phyloP scores from a whole-genome alignment of 2,797 vertebrate genomes.

The Hemitrygon akajei region DNA sequence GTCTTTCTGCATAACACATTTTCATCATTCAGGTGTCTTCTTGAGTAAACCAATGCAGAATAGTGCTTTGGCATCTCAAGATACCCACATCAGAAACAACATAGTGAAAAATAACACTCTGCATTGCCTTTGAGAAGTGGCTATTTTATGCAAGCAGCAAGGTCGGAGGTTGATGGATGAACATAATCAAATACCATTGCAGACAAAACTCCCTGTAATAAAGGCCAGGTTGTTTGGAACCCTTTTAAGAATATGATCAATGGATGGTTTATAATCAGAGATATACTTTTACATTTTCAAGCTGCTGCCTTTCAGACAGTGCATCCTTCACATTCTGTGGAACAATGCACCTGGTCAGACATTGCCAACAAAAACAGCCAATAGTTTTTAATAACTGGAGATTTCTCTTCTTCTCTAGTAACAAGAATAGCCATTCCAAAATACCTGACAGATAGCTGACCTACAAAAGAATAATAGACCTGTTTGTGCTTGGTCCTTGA shows the following conservation, averaged over 20 bases:
- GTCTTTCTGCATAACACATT: background rate
- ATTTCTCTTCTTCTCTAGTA: background rate
- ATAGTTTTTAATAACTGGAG: conserved; percentile 28
- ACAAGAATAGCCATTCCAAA: conserved; percentile 28
- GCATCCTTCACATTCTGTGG: conserved; percentile 17
- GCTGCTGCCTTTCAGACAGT: conserved; percentile 15
- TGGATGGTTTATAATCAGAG: background rate
- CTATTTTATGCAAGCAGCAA: background rate
- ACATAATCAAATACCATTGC: background rate
- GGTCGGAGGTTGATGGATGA: background rate
- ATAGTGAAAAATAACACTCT: background rate
- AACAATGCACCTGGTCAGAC: conserved; percentile 36
- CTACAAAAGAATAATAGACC: conserved; percentile 22
- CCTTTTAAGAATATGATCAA: conserved; percentile 2
- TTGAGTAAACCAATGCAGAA: background rate
- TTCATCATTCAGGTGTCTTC: background rate
- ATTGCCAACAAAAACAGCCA: conserved; percentile 26
- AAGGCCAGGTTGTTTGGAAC: background rate
- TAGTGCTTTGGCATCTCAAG: background rate
- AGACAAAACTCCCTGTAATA: conserved; percentile 13
- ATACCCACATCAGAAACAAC: background rate
- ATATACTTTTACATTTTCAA: conserved; percentile 34
- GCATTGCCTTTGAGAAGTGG: background rate
- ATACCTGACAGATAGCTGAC: conserved; percentile 35
- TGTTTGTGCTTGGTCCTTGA: conserved; percentile 13